phyloP scores from a whole-genome alignment of 2,797 vertebrate genomes.

The Luscinia luscinia region DNA sequence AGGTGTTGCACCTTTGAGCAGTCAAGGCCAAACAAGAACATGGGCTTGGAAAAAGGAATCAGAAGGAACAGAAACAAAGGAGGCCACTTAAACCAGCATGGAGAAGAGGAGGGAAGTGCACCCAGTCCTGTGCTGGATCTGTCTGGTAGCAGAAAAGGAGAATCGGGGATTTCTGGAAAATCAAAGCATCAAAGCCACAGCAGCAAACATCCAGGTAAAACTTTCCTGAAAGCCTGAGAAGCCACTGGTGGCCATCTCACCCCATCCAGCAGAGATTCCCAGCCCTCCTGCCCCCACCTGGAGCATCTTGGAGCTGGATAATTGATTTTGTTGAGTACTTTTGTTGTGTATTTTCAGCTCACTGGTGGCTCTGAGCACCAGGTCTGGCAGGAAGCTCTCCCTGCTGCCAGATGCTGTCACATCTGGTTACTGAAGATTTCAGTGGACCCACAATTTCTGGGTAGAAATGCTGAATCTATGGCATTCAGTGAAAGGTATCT shows the following conservation, averaged over 20 bases:
- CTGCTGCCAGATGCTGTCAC: not conserved
- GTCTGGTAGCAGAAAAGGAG: not conserved
- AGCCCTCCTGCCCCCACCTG: not conserved
- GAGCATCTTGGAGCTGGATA: not conserved
- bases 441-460: not conserved
- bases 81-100: not conserved
- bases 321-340: not conserved
- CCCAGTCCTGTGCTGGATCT: not conserved
- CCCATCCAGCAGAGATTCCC: not conserved
- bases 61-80: not conserved
- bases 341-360: not conserved
- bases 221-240: not conserved
- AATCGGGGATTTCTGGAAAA: not conserved
- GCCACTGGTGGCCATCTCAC: not conserved
- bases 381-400: not conserved
- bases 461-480: not conserved
- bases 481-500: not conserved
- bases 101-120: not conserved
- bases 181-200: not conserved
- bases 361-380: rapidly evolving
- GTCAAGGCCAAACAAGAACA: not conserved
- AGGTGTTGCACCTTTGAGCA: rapidly evolving
- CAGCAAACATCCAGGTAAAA: not conserved
- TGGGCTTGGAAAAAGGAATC: not conserved
- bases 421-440: not conserved